phyloP scores from a whole-genome alignment of 2,888 invertebrate species.

The Hydropsyche betteni region DNA sequence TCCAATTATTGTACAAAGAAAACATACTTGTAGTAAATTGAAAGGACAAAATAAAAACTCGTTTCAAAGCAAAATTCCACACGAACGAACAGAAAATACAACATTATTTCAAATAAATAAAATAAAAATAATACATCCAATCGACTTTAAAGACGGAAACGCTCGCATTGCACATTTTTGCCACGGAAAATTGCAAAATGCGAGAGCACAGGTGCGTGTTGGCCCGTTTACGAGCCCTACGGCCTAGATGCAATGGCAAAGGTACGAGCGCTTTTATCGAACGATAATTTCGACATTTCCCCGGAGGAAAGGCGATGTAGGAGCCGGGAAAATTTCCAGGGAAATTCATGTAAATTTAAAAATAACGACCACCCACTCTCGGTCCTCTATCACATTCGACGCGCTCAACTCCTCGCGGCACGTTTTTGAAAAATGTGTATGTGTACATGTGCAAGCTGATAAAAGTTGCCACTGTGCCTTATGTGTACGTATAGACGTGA shows the following conservation, averaged over 20 bases:
- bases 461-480: conserved; percentile 28
- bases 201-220: conserved; percentile 19
- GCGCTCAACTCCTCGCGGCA: conserved; percentile 21
- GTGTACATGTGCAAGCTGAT: conserved; percentile 33
- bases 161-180: too few species aligned
- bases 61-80: too few species aligned
- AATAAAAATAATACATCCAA: too few species aligned
- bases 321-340: background rate
- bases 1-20: too few species aligned
- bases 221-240: conserved; percentile 10
- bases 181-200: too few species aligned
- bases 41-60: too few species aligned
- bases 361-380: background rate
- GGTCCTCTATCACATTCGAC: conserved; percentile 20
- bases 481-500: background rate
- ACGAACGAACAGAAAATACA: too few species aligned
- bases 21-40: too few species aligned
- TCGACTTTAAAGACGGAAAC: too few species aligned
- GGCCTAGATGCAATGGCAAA: conserved; percentile 6
- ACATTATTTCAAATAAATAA: too few species aligned
- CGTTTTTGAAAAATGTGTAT: conserved; percentile 34
- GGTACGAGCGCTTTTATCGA: conserved; percentile 13
- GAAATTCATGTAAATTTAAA: conserved; percentile 24
- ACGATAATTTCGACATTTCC: conserved; percentile 26
- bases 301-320: background rate